phyloP scores from a whole-genome alignment of 2,113 vertebrate genomes.

The Perca flavescens region DNA sequence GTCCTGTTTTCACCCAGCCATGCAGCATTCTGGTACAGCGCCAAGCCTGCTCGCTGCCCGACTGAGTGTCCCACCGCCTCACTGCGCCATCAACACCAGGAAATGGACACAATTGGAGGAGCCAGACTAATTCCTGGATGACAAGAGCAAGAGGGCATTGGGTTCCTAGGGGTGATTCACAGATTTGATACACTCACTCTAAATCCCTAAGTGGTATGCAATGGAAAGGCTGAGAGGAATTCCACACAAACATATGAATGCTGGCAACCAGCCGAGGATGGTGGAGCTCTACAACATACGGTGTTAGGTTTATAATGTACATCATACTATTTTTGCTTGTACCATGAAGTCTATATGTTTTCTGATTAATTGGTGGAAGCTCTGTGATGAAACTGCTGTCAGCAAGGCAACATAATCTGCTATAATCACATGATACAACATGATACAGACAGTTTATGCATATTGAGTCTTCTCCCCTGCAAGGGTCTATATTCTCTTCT shows the following conservation, averaged over 20 bases:
- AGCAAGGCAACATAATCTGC: conserved; percentile 16
- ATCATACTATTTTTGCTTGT: background rate
- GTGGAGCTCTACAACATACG: conserved; percentile 18
- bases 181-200: conserved; percentile 80
- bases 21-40: conserved; percentile 46
- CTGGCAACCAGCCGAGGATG: conserved; percentile 44
- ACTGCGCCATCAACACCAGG: conserved; percentile 49
- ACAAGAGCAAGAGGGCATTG: conserved; percentile 59
- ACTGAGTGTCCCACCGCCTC: conserved; percentile 51
- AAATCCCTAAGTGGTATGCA: conserved; percentile 78
- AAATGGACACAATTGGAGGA: conserved; percentile 61
- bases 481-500: conserved; percentile 34
- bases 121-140: conserved; percentile 74
- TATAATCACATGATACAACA: conserved; percentile 27
- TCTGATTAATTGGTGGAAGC: background rate
- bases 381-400: background rate
- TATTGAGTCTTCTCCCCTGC: background rate
- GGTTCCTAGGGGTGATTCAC: conserved; percentile 77
- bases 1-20: conserved; percentile 56
- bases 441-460: background rate
- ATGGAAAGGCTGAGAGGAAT: conserved; percentile 43
- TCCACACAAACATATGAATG: conserved; percentile 61
- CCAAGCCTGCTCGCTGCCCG: conserved; percentile 55
- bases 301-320: conserved; percentile 24
- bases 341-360: background rate